Percentiles rank a stretch among this genome's conserved stretches.
Conservation (phyloP, 2,888 invertebrate species). For the Willowsia nigromaculata region DNA sequence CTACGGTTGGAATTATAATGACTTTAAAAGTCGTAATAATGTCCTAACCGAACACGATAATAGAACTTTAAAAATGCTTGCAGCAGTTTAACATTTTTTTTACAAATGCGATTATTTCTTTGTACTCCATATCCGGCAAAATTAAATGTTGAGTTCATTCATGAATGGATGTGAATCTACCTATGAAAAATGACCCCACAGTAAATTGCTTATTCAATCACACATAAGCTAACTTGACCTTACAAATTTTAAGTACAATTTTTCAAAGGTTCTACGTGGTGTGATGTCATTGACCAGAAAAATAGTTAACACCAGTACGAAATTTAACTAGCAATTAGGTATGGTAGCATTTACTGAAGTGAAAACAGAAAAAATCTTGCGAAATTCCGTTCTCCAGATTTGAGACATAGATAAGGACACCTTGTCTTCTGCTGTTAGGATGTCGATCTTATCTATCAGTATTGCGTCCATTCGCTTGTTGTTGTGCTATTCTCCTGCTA, state of each 20-base stretch:
- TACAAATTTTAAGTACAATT: not conserved
- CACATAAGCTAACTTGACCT: too few species aligned
- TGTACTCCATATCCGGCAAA: not conserved
- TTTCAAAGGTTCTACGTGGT: not conserved
- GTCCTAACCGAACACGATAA: conserved; percentile 6
- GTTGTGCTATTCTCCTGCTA: not conserved
- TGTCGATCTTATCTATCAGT: conserved; percentile 43
- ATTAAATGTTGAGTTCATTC: not conserved
- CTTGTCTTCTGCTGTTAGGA: conserved; percentile 30
- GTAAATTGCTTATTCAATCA: too few species aligned
- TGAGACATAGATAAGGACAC: conserved; percentile 64
- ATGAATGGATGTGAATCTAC: not conserved
- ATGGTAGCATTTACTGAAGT: not conserved
- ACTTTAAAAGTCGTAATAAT: not conserved
- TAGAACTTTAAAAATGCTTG: not conserved
- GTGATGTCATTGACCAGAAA: conserved; percentile 65
- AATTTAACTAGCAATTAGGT: not conserved
- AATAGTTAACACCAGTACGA: conserved; percentile 42
- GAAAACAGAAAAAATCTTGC: conserved; percentile 49
- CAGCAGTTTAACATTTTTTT: not conserved
- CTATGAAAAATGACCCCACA: not conserved
- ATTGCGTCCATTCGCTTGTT: not conserved
- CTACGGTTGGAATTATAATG: not conserved
- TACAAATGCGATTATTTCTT: not conserved
- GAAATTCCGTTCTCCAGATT: conserved; percentile 64